Evolutionary conservation across 2,113 vertebrate genomes (phyloP), one percentile per base, ranked within the genome.

Genomic region (Phasianus colchicus): DNA sequence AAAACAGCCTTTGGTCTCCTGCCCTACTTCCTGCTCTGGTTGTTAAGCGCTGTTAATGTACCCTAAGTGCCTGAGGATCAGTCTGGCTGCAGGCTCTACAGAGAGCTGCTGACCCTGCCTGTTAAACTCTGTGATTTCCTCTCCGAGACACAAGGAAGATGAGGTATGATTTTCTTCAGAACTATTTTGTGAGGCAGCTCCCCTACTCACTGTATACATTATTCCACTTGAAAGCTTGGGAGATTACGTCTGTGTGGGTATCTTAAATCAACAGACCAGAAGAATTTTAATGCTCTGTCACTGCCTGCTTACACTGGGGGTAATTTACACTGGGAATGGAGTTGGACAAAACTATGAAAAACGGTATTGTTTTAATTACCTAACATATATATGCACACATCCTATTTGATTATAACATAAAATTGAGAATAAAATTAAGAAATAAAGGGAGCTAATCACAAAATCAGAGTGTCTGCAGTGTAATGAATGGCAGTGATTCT

Each of bases 201-300:
- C 72, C 38, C 74, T 83, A 32, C 66, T 87, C 70, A 43, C 21
- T 73, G 54, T 78, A 60, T 71, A 61, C 65, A 43, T 83, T 74
- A 77, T 11, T 16, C 22, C 1, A 2, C 60, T 71, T 42, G 55
- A 77, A 90, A 83, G 19, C 57, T 80, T 55, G 43, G 64, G 64
- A 80, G 75, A 89, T 93, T 92, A 80, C 34, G 20, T 89, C 74
- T 32, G 2, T 36, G 47, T 87, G 87, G 29, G 54, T 83, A 74
- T 67, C n/a, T 91, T 63, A 85, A 92, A 8, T 48, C 87, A 91
- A 34, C 55, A 91, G 69, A 75, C 22, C 27, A 75, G 69, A 93
- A 90, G 79, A 96, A 89, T 88, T 60, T 80, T 93, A 95, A 80
- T 80, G 9, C 38, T 80, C 34, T 93, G 10, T 71, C 84, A 57